phyloP scores from a whole-genome alignment of 2,113 vertebrate genomes.

The Tachuris rubrigastra region DNA sequence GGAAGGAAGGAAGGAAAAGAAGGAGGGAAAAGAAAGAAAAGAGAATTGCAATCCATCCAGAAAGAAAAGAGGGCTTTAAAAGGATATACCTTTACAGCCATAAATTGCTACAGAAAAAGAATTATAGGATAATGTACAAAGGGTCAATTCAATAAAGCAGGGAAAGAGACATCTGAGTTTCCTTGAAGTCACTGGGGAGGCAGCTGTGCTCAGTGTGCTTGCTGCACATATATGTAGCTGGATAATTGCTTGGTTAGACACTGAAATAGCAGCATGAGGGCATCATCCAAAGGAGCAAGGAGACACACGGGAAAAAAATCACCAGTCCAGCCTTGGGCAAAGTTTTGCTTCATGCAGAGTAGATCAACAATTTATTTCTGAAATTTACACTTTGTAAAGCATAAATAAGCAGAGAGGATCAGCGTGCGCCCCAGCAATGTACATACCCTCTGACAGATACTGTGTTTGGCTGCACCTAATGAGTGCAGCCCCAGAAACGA shows the following conservation, averaged over 20 bases:
- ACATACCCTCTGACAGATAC: not conserved
- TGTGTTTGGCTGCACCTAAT: not conserved
- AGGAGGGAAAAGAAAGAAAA: not conserved
- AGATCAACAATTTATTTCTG: slow-evolving; percentile 44
- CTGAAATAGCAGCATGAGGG: slow-evolving; percentile 16
- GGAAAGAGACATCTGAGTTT: not conserved
- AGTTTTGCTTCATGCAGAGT: not conserved
- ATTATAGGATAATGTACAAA: not conserved
- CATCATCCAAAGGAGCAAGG: slow-evolving; percentile 7
- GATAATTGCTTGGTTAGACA: slow-evolving; percentile 12
- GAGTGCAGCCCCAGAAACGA: not conserved
- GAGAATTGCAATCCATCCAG: not conserved
- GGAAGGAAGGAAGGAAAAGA: no score
- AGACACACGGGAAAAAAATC: not conserved
- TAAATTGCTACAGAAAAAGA: not conserved
- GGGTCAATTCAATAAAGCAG: not conserved
- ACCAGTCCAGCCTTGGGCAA: not conserved
- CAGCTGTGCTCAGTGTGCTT: not conserved
- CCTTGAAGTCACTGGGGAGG: not conserved
- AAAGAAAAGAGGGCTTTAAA: slow-evolving; percentile 27
- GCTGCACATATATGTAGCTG: not conserved
- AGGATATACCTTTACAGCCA: slow-evolving; percentile 8
- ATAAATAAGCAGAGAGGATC: slow-evolving; percentile 30
- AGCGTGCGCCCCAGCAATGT: not conserved
- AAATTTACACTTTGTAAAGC: slow-evolving; percentile 48